Evolutionary conservation across 2,797 vertebrate species (phyloP).

Genomic region (Phrynocephalus guinanensis): DNA sequence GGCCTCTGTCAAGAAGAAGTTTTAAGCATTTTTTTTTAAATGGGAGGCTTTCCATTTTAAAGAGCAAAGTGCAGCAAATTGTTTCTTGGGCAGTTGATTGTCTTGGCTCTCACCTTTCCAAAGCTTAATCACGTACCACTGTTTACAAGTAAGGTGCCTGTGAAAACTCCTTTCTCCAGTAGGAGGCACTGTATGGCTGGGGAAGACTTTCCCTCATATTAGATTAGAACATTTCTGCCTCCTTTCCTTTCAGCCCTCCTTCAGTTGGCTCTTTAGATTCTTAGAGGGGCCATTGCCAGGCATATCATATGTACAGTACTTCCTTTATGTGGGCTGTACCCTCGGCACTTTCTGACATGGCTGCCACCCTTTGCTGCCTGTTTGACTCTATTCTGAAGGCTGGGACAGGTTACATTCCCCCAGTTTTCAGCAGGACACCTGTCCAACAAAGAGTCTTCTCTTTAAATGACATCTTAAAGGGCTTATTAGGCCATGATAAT

Average conservation of each 20-base stretch:
- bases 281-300: background rate
- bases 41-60: slow-evolving; percentile 61
- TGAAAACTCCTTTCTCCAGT: slow-evolving; percentile 11
- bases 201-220: background rate
- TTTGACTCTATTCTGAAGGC: background rate
- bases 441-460: background rate
- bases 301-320: background rate
- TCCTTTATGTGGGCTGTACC: background rate
- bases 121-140: slow-evolving; percentile 39
- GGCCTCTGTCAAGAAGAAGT: slow-evolving; percentile 63
- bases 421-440: background rate
- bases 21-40: slow-evolving; percentile 66
- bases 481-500: background rate
- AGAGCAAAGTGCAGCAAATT: slow-evolving; percentile 49
- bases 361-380: too few species aligned
- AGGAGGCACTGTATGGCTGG: background rate
- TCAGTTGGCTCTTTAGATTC: background rate
- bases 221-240: background rate
- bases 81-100: slow-evolving; percentile 58
- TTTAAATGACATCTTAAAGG: background rate
- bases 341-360: background rate
- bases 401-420: background rate
- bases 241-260: background rate
- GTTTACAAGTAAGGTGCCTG: slow-evolving; percentile 27
- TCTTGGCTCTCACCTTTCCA: slow-evolving; percentile 57